A percentile compares a stretch with the other conserved stretches of the same genome.
Evolutionary conservation across 2,113 vertebrate species (phyloP).

Genomic region (Melanerpes aurifrons): DNA sequence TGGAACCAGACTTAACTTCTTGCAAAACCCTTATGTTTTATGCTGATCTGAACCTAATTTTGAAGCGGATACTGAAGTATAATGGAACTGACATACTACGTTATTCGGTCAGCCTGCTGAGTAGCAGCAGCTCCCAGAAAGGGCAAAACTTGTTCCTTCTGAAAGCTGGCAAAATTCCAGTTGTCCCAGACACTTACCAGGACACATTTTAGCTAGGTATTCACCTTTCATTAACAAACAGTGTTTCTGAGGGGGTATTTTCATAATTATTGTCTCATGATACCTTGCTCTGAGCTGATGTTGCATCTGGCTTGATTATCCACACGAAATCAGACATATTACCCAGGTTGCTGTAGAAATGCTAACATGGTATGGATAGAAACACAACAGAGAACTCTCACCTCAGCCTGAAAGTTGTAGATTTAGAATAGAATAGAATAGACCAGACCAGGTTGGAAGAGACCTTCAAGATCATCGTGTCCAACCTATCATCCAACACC

Average conservation of each 20-base stretch:
- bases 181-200: background rate
- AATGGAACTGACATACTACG: background rate
- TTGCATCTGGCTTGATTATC: background rate
- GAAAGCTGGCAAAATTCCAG: background rate
- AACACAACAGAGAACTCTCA: background rate
- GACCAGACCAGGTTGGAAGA: no score
- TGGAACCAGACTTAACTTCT: conserved; percentile 32
- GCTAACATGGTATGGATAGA: background rate
- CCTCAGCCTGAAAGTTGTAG: background rate
- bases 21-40: conserved; percentile 57
- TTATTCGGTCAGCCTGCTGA: background rate
- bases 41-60: conserved; percentile 65
- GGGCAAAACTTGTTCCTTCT: background rate
- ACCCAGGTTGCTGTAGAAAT: background rate
- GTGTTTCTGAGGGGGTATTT: background rate
- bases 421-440: background rate
- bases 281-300: background rate
- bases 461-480: no score
- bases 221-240: background rate
- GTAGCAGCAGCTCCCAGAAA: background rate
- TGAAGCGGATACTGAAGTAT: conserved; percentile 14
- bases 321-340: background rate
- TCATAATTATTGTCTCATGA: background rate
- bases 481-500: no score
- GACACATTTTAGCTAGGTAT: background rate